Evolutionary conservation across 2,888 invertebrate genomes (phyloP).

Genomic region (Melieria crassipennis): DNA sequence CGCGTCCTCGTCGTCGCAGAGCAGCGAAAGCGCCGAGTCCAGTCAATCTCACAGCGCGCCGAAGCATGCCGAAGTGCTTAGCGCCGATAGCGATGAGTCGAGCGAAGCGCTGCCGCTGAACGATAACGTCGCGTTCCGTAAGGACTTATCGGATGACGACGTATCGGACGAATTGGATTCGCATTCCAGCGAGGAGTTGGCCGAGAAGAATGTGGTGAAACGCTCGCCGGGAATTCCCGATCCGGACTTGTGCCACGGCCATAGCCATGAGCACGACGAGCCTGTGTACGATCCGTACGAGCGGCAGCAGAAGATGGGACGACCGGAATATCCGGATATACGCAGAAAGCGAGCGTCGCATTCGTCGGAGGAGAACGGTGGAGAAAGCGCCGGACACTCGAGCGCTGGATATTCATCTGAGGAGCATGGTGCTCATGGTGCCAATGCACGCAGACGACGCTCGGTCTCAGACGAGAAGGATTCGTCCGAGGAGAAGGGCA

Average conservation of each 20-base stretch:
- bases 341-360: neutral
- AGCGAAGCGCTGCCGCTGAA: too few species aligned
- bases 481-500: slow-evolving; percentile 32
- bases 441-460: slow-evolving; percentile 10
- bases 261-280: neutral
- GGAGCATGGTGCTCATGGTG: neutral
- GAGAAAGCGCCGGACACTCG: too few species aligned
- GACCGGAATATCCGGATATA: slow-evolving; percentile 8
- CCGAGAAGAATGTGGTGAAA: slow-evolving; percentile 10
- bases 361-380: neutral
- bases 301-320: slow-evolving; percentile 15
- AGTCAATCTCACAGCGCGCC: neutral
- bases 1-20: neutral
- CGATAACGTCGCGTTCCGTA: too few species aligned
- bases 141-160: too few species aligned
- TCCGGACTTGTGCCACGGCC: slow-evolving; percentile 6
- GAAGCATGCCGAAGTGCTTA: neutral
- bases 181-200: slow-evolving; percentile 1
- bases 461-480: slow-evolving; percentile 23
- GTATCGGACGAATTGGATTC: neutral
- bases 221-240: slow-evolving; percentile 27
- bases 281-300: slow-evolving; percentile 4
- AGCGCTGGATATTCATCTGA: neutral
- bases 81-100: neutral
- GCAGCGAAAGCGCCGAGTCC: neutral